phyloP scores from a whole-genome alignment of 2,888 invertebrate genomes.

The Troilus luridus region DNA sequence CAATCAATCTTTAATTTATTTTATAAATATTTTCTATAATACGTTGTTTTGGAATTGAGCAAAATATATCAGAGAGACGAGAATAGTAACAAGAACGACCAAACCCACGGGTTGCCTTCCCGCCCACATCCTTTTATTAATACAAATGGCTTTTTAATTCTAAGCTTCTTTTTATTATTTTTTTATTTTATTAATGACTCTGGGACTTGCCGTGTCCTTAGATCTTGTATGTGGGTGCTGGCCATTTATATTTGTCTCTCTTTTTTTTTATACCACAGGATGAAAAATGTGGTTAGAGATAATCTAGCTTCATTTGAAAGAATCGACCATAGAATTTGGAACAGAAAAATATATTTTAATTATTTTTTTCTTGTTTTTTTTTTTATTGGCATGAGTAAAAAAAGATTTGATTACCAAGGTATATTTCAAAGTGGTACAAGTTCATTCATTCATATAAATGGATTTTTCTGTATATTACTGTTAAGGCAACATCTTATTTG shows the following conservation, averaged over 20 bases:
- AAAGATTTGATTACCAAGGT: no score
- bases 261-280: background rate
- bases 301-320: background rate
- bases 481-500: no score
- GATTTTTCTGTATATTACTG: no score
- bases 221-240: background rate
- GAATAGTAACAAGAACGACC: background rate
- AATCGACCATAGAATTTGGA: background rate
- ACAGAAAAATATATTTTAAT: no score
- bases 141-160: constrained; percentile 47
- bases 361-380: no score
- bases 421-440: no score
- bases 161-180: background rate
- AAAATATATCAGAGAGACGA: no score
- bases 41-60: no score
- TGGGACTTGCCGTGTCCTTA: background rate
- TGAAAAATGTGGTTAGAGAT: background rate
- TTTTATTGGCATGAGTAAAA: no score
- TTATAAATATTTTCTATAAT: no score
- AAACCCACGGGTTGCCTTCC: background rate
- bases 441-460: no score
- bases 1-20: no score
- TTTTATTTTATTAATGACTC: background rate
- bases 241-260: background rate
- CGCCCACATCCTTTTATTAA: background rate